A percentile compares a stretch with the other conserved stretches of the same genome.
phyloP scores from a whole-genome alignment of 2,113 vertebrate genomes.

The Grammomys surdaster region DNA sequence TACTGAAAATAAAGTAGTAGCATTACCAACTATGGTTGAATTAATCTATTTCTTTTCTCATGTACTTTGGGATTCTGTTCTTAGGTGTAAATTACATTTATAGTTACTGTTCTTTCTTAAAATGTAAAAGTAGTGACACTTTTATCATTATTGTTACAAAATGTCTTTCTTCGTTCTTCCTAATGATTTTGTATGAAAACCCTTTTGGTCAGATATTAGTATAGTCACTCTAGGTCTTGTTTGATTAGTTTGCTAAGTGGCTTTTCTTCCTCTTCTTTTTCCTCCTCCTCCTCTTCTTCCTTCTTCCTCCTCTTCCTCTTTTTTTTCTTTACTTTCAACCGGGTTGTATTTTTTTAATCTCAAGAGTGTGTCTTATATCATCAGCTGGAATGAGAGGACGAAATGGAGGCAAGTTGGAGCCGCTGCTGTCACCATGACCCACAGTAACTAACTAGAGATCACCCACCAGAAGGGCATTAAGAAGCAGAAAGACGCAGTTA shows the following conservation, averaged over 20 bases:
- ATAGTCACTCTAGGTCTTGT: background rate
- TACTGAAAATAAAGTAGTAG: background rate
- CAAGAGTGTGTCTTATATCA: background rate
- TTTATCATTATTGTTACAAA: background rate
- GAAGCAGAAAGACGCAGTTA: no score
- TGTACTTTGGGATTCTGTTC: background rate
- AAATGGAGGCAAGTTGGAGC: no score
- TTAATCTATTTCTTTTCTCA: background rate
- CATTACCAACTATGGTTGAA: background rate
- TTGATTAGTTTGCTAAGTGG: background rate
- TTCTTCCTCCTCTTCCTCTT: no score
- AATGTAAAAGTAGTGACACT: background rate
- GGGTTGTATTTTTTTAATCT: background rate
- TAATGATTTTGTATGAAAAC: background rate
- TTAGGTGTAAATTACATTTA: background rate
- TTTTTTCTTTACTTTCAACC: background rate
- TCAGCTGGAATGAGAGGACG: no score
- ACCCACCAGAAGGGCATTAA: no score
- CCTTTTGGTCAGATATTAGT: background rate
- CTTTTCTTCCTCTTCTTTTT: background rate
- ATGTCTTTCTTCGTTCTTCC: background rate
- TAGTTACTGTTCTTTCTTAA: background rate
- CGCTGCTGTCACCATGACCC: no score
- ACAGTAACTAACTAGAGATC: no score
- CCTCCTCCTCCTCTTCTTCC: no score